Evolutionary conservation across 2,113 vertebrate genomes (phyloP), one percentile per base, ranked within the genome.

Genomic region (Haemorhous mexicanus): DNA sequence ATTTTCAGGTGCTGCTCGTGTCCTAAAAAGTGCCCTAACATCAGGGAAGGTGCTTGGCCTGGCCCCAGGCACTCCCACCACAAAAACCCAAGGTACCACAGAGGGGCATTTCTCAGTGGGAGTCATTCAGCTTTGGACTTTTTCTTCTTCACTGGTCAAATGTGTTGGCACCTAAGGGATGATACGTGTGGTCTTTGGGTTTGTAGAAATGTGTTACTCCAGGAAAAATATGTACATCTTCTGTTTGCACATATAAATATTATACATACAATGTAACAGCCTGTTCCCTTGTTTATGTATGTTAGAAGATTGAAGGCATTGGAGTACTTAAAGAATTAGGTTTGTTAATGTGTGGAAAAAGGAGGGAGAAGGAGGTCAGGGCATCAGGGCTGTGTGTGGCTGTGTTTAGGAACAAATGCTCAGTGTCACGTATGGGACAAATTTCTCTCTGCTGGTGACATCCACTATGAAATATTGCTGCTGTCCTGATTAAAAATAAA

Each of bases 141-240:
- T 49, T 91, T 97, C 35, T 89, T 91, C 58, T 85, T 96, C 75
- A 47, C 52, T 90, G 63, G 24, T 74, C 90, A 90, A 94, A 93
- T 83, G 33, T 59, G 44, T 69, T 97, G 91, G 47, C 70, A 93
- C 87, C 91, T 53, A n/a, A 90, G 63, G 87, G 70, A 72, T 37
- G 23, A 30, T 35, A 1, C 11, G 4, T 15, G 11, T 69, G 49
- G 41, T 70, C 43, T 81, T 67, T 3, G 21, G 44, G 46, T 76
- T 70, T 76, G 41, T 56, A 67, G 50, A 76, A 90, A 28, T 5
- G 6, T 49, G 21, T 88, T 74, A 73, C 30, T n/a, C 1, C 2
- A 84, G 63, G 39, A 63, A 73, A 62, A 46, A 69, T 7, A 62
- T 1, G 5, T 62, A 21, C 15, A 6, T 15, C 27, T 67, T 90